These are phyloP conservation scores for Edolisoma coerulescens DNA, from an alignment of 2,113 vertebrate species.

Conservation along the genomic window DNA sequence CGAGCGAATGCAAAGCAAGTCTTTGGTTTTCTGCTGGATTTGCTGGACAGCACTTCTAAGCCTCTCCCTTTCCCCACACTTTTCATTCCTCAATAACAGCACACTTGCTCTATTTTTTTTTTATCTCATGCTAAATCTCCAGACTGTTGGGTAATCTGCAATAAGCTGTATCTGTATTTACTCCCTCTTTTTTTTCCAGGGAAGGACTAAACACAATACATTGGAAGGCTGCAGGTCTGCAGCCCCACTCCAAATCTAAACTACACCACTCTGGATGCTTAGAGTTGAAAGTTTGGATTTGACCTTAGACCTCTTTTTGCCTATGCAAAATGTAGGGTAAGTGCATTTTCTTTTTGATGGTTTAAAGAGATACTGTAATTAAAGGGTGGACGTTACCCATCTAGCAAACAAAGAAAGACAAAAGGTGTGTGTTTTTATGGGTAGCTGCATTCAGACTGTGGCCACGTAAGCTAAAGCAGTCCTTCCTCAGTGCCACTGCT, in stretches of 20 bases:
- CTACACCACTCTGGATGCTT: neutral
- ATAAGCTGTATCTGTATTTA: neutral
- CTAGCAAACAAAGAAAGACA: neutral
- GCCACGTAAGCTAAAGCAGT: neutral
- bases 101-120: neutral
- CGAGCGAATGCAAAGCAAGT: rapidly evolving
- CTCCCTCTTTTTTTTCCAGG: neutral
- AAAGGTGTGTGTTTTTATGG: neutral
- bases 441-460: neutral
- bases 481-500: neutral
- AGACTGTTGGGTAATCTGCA: neutral
- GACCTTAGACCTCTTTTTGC: neutral
- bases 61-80: neutral
- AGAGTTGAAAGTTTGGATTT: neutral
- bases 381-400: neutral
- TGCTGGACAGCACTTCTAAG: neutral
- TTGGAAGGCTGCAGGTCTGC: neutral
- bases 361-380: neutral
- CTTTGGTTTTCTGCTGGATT: neutral
- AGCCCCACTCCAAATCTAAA: neutral
- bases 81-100: neutral
- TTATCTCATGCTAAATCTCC: neutral
- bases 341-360: neutral
- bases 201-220: neutral
- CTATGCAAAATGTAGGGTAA: neutral